Conservation (phyloP, 2,113 vertebrate species). For the Charina bottae region DNA sequence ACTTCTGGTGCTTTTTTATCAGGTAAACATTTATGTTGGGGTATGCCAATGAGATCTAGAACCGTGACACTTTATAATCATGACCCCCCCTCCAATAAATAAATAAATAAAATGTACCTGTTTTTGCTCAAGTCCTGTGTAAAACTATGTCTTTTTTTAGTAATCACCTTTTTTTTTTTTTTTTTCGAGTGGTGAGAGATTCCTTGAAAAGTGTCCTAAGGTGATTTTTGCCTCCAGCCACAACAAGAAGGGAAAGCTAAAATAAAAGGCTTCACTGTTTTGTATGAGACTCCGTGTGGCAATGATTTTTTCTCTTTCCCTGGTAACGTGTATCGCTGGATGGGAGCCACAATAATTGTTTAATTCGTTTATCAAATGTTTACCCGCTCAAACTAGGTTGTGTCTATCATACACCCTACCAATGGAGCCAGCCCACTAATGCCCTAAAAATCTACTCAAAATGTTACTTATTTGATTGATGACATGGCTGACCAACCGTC, state of each 20-base stretch:
- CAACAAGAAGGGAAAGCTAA: constrained; percentile 3
- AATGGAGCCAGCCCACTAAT: neutral
- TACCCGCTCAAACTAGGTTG: neutral
- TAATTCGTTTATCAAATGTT: neutral
- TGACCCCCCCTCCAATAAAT: neutral
- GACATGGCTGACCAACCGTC: neutral
- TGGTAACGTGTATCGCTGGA: too few species aligned
- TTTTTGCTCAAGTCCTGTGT: constrained; percentile 66
- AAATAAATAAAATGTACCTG: constrained; percentile 59
- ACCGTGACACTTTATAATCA: constrained; percentile 71
- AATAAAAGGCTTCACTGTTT: constrained; percentile 71
- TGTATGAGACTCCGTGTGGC: constrained; percentile 45
- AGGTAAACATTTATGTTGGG: constrained; percentile 48
- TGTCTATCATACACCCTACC: neutral
- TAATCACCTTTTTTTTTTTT: constrained; percentile 48
- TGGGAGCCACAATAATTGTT: neutral
- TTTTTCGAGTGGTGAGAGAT: constrained; percentile 61
- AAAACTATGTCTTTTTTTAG: constrained; percentile 63
- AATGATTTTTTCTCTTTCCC: neutral
- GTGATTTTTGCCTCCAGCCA: constrained; percentile 55
- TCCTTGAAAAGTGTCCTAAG: constrained; percentile 37
- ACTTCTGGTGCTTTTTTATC: constrained; percentile 67
- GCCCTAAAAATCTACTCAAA: too few species aligned
- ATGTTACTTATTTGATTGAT: too few species aligned
- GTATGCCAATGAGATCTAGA: constrained; percentile 68